Base-by-base conservation (phyloP, 2,888 invertebrate genomes). In the Machimus atricapillus region DNA sequence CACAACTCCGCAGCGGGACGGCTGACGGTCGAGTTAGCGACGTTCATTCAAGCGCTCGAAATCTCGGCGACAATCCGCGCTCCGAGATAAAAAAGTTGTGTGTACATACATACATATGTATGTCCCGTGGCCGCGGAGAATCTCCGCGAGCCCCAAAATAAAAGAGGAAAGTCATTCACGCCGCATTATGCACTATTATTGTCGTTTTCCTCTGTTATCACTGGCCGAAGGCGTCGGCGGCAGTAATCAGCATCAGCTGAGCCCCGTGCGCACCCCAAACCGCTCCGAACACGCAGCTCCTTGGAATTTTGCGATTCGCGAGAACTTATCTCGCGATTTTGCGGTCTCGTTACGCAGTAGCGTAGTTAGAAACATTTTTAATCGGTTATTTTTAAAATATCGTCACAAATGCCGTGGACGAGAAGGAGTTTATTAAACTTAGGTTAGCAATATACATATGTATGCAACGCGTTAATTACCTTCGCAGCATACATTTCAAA, bases 111-210 rank as follows among this genome's bases (percentile, higher is more conserved):
- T n/a, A n/a, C n/a, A n/a, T n/a, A n/a, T 19, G 19, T 8, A 40
- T 52, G 52, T 16, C 23, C 19, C 46, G 46, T 16, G 46, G 46
- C 14, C 8, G 78, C 12, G 73, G n/a, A 37, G 78, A 40, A 43
- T 12, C 66, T 66, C 9, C 8, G 27, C 8, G 27, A 66, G 27
- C 66, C 23, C 66, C 12, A 66, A 66, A 37, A 82, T 66, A 82
- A 82, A 81, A 66, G 82, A 82, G 37, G 82, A 82, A 82, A 82
- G 66, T 37, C 82, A 82, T 82, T 82, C 82, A 82, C 66, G 34
- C 56, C 66, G 66, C 82, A 66, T 74, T 74, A 46, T 43, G 27
- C 40, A 46, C 46, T 73, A 85, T 74, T 74, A 85, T 85, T 85
- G 27, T 85, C 74, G 46, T 85, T 74, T 83, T 85, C 40, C 40